A percentile compares a stretch with the other conserved stretches of the same genome.
These are phyloP conservation scores for Drosophila bifasciata DNA, from an alignment of 1,140 invertebrate genomes.

Conservation along the genomic window DNA sequence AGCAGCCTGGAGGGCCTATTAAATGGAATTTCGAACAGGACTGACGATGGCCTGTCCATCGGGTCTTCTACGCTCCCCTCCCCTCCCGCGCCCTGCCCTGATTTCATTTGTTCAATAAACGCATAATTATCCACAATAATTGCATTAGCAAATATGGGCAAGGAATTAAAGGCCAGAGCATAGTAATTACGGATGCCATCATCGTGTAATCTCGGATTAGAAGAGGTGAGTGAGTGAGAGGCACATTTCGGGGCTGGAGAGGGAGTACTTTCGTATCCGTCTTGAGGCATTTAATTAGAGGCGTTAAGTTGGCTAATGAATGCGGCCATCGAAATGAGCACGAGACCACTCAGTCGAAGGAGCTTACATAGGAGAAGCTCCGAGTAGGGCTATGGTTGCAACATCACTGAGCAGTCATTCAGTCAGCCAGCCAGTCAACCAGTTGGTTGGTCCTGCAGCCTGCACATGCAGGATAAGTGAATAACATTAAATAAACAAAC, in stretches of 20 bases:
- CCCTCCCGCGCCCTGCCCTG: neutral
- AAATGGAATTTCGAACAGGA: constrained; percentile 29
- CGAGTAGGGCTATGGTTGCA: constrained; percentile 8
- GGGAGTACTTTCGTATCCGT: neutral
- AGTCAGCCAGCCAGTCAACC: constrained; percentile 13
- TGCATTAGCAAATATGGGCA: constrained; percentile 72
- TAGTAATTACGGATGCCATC: constrained; percentile 65
- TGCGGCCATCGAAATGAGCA: constrained; percentile 35
- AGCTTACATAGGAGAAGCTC: neutral
- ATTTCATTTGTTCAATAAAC: constrained; percentile 68
- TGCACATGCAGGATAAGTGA: constrained; percentile 74
- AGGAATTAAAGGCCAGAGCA: constrained; percentile 38
- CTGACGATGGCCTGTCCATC: constrained; percentile 31
- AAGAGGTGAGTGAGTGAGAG: no score
- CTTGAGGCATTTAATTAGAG: constrained; percentile 68
- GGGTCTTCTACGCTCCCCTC: neutral
- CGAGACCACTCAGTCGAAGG: constrained; percentile 20
- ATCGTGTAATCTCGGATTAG: constrained; percentile 26
- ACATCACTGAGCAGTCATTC: constrained; percentile 22
- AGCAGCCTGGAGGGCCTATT: constrained; percentile 30
- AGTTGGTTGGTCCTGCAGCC: constrained; percentile 4
- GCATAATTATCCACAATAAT: constrained; percentile 77
- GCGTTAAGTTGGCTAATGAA: constrained; percentile 73
- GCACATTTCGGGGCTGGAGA: neutral
- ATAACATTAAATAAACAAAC: constrained; percentile 75